phyloP scores from a whole-genome alignment of 2,113 vertebrate species.

The Pyrgilauda ruficollis region DNA sequence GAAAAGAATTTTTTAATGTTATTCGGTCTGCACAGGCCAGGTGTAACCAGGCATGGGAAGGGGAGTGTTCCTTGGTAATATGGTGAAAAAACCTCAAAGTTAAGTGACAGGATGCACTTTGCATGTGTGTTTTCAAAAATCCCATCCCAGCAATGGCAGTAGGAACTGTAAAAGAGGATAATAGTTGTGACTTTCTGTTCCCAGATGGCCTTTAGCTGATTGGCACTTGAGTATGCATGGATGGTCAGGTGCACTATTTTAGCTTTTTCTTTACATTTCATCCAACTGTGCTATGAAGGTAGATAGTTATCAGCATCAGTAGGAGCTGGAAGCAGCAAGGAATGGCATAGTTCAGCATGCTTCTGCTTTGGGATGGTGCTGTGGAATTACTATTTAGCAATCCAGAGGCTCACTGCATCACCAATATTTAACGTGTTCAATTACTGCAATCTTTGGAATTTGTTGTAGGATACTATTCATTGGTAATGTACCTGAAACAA shows the following conservation, averaged over 20 bases:
- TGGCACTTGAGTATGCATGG: not conserved
- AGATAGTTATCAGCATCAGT: not conserved
- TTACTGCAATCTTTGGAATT: slow-evolving; percentile 16
- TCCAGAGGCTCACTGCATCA: not conserved
- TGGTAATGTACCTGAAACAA: not conserved
- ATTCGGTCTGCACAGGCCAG: not conserved
- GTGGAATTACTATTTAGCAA: slow-evolving; percentile 13
- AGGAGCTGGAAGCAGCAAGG: not conserved
- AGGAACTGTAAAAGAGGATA: not conserved
- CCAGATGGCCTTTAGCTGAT: not conserved
- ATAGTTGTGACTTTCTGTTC: not conserved
- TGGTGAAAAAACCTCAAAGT: accelerated
- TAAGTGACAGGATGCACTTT: not conserved
- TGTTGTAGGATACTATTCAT: slow-evolving; percentile 13
- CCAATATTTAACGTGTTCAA: slow-evolving; percentile 7
- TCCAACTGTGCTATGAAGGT: not conserved
- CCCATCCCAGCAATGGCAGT: not conserved
- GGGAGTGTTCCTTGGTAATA: not conserved
- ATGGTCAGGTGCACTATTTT: not conserved
- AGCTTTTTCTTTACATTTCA: not conserved
- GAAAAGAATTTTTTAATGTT: not conserved
- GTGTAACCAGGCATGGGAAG: not conserved
- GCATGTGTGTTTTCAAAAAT: not conserved
- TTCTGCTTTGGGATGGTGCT: slow-evolving; percentile 26
- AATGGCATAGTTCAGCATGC: not conserved